Base-by-base conservation (phyloP, 1,140 invertebrate species). In the Cydia amplana region DNA sequence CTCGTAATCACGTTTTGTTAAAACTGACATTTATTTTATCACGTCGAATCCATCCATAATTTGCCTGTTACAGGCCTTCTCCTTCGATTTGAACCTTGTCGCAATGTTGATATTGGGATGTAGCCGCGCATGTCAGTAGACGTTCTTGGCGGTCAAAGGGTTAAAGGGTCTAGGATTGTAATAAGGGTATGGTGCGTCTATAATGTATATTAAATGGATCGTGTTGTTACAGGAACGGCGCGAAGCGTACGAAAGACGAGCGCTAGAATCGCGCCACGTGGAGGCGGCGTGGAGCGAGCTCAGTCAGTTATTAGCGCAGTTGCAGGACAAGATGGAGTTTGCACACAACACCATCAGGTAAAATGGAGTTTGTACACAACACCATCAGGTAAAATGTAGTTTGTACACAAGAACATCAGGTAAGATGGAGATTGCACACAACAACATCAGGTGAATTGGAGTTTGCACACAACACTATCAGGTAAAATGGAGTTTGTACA, bases 321-420 rank as follows among this genome's bases (percentile, higher is more conserved):
- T 98, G 78, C 97, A 98, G 87, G 95, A 97, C 89, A 98, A 98
- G 94, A 97, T 99, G 94, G 97, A 98, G 87, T 97, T 98, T 91
- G 97, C 97, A 64, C 97, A 96, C 72, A 97, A 97, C 90, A 98
- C 97, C 46, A 98, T 98, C 85, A 94, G 96, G 93, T 92, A 77
- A 46, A 3, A 7, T 18, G 1, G 28, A 3, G 23, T 18, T 18
- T 6, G 5, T n/a, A 51, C 49, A 55, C 72, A 16, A 46, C 12
- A 43, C 10, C 3, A 46, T 46, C 4, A 46, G 14, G 43, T 46
- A 98, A 98, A 94, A 97, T 98, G 94, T 97, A 98, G 87, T 97
- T 98, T 91, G 97, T 97, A 64, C 97, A 96, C 72, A 97, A 97
- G 90, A 98, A 97, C 49, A 98, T 98, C 85, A 94, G 96, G 93